These are phyloP conservation scores for Alligator sinensis DNA, from an alignment of 2,113 vertebrate genomes.

Conservation along the genomic window DNA sequence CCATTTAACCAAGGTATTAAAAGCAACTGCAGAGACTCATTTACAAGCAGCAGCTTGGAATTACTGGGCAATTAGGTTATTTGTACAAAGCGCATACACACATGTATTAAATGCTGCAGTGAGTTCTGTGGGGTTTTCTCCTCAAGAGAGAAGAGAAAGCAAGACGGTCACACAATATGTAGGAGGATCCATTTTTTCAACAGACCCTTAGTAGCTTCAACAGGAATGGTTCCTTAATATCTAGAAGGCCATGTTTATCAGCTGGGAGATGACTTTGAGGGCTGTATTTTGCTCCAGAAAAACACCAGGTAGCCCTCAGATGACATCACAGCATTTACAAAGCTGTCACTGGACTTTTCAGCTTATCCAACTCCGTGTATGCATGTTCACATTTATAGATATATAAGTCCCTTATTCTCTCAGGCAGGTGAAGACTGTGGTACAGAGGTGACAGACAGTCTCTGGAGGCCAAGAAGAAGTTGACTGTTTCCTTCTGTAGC, in stretches of 20 bases:
- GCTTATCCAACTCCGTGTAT: background rate
- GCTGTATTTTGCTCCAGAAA: background rate
- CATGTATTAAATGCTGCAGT: background rate
- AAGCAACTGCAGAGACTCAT: background rate
- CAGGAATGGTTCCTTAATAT: background rate
- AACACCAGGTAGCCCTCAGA: background rate
- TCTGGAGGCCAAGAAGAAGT: background rate
- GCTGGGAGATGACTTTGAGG: background rate
- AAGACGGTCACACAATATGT: background rate
- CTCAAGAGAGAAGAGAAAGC: background rate
- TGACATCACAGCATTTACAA: background rate
- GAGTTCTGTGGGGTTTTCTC: background rate
- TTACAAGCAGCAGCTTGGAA: background rate
- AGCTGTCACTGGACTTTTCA: background rate
- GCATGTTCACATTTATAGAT: background rate
- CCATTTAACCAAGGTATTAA: background rate
- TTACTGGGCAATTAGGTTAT: background rate
- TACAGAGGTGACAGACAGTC: background rate
- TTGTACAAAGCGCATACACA: background rate
- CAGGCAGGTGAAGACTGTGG: background rate
- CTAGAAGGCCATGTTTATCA: rapidly evolving
- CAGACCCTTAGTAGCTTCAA: background rate
- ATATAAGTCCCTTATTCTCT: background rate
- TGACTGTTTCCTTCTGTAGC: background rate
- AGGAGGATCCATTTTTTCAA: rapidly evolving